Base-by-base conservation (phyloP, 2,888 invertebrate genomes). In the Chymomyza amoena region DNA sequence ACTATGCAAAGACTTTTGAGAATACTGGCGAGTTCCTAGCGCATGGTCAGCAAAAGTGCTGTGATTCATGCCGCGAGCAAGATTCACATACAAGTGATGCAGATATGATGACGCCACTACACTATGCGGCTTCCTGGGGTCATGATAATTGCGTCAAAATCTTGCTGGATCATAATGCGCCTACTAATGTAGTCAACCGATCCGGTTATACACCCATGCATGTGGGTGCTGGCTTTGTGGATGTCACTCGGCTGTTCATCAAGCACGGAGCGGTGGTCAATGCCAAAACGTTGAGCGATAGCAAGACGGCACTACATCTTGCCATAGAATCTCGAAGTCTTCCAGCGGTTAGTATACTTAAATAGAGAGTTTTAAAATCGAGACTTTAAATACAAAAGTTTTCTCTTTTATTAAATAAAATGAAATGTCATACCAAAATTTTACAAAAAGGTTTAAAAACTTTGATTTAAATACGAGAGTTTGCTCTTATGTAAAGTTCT, bases 1-100 rank as follows among this genome's bases (percentile, higher is more conserved):
- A 96, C 94, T 96, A 96, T 92, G 96, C 96, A 18, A 94, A 94
- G 78, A 95, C 95, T 81, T 92, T 96, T 76, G 95, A 95, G 86
- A 93, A 93, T 71, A 95, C 95, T 1, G 94, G 94, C 2, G 92
- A 93, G 71, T 90, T 91, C 63, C 52, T 87, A 13, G 92, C 93
- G 0, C 70, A 82, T 6, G 36, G 60, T n/a, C 60, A 25, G 32
- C 15, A 16, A n/a, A 18, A 1, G 91, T 93, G 78, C 92, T 93
- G 88, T 9, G 57, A 59, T 5, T 72, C 65, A 5, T 87, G 83
- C 64, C 80, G 78, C 0, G 65, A 76, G 10, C 90, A 90, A 70
- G 91, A 91, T 83, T 90, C 91, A 0, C 91, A 92, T 70, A 80
- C 88, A 0, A 79, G 85, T 2, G 91, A 91, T 80, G 83, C 84